Evolutionary conservation across 2,888 invertebrate genomes (phyloP).

Genomic region (Agelastica alni): DNA sequence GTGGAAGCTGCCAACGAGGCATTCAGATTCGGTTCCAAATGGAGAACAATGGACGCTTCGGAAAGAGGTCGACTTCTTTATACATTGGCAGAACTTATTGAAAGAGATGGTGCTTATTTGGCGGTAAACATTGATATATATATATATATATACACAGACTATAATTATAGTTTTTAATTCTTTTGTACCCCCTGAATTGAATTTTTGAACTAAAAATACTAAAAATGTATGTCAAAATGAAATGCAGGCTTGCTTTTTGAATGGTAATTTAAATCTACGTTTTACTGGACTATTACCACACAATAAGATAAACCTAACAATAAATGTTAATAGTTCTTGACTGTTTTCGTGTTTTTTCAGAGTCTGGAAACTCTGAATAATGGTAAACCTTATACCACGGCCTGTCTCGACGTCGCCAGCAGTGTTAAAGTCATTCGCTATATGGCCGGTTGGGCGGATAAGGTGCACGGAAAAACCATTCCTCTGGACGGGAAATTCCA

Average conservation of each 20-base stretch:
- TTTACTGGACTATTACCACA: too few relatives aligned
- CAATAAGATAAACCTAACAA: too few relatives aligned
- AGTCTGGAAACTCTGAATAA: slow-evolving; percentile 94
- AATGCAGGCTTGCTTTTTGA: too few relatives aligned
- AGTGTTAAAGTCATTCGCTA: slow-evolving; percentile 74
- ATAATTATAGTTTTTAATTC: too few relatives aligned
- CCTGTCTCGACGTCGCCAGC: slow-evolving; percentile 69
- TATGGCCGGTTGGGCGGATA: slow-evolving; percentile 94
- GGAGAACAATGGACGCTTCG: slow-evolving; percentile 88
- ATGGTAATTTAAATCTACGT: too few relatives aligned
- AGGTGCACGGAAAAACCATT: slow-evolving; percentile 74
- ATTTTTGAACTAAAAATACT: too few relatives aligned
- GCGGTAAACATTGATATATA: too few relatives aligned
- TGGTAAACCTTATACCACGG: slow-evolving; percentile 82
- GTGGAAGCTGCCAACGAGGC: slow-evolving; percentile 80
- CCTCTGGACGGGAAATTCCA: slow-evolving; percentile 81
- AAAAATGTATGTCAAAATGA: too few relatives aligned
- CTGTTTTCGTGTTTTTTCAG: too few relatives aligned
- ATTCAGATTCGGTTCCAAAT: slow-evolving; percentile 75
- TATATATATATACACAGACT: too few relatives aligned
- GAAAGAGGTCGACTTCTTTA: slow-evolving; percentile 76
- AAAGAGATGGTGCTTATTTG: slow-evolving; percentile 76
- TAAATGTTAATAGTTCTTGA: too few relatives aligned
- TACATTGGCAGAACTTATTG: slow-evolving; percentile 80
- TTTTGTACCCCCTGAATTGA: too few relatives aligned